phyloP scores from a whole-genome alignment of 1,140 invertebrate species.

The Calliphora vicina region DNA sequence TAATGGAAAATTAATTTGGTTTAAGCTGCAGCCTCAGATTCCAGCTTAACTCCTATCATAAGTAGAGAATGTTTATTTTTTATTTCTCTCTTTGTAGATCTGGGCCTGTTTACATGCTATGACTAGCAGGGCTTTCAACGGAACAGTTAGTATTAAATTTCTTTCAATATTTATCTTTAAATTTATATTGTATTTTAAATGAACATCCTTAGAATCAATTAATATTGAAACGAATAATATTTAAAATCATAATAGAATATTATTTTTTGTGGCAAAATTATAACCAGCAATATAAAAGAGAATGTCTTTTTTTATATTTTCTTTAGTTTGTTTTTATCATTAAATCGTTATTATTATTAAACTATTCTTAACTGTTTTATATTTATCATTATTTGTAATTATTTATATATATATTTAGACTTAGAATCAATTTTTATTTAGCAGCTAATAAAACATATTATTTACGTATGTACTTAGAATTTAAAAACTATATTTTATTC shows the following conservation, averaged over 20 bases:
- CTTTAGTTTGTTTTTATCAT: not conserved
- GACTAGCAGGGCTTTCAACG: no score
- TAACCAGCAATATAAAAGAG: conserved; percentile 17
- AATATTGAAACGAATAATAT: not conserved
- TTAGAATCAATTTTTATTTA: not conserved
- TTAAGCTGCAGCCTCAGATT: no score
- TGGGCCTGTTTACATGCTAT: no score
- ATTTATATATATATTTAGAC: not conserved
- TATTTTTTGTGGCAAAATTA: not conserved
- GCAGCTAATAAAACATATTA: conserved; percentile 17
- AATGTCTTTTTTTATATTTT: not conserved
- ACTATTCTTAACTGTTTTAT: not conserved
- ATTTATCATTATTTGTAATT: not conserved
- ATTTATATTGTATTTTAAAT: no score
- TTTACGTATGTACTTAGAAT: not conserved
- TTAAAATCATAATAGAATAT: not conserved
- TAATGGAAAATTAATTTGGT: no score
- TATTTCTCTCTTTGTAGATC: no score
- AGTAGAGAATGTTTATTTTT: no score
- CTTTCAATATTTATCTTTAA: no score
- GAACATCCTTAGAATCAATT: no score
- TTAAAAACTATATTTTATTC: not conserved
- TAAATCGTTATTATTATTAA: conserved; percentile 11
- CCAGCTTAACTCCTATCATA: no score
- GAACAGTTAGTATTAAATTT: no score